Evolutionary conservation across 2,113 vertebrate genomes (phyloP), one percentile per base, ranked within the genome.

Genomic region (Periophthalmodon schlosseri): DNA sequence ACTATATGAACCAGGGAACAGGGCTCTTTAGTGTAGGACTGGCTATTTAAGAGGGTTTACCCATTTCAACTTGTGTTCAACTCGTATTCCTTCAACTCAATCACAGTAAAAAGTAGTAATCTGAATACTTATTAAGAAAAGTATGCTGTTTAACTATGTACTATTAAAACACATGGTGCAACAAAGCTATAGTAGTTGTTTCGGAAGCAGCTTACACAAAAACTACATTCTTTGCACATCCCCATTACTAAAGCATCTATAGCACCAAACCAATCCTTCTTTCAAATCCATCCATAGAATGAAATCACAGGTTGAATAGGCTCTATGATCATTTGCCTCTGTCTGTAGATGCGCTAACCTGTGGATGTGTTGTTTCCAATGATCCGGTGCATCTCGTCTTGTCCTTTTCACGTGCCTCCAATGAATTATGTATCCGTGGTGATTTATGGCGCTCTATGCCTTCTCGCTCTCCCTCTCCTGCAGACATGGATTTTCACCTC

Each of bases 391-490:
- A 93, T 91, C 90, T 92, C 81, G 90, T 93, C 91, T 93, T 91
- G 91, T 94, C 91, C 90, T 93, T 93, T 93, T 90, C 92, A 84
- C 90, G 84, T 78, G 89, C 82, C 87, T 84, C 85, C 90, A 91
- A 94, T 94, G 93, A 94, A 94, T 94, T 93, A 94, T 94, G 93
- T 94, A 94, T 94, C 91, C 69, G 86, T 85, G 9, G 87, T 94
- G 93, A 94, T 94, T 94, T 94, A 94, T 94, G 91, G 92, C 78
- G 83, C 84, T 87, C 86, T 90, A 88, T 90, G 88, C 86, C 57
- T 89, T 87, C 90, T 88, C 86, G 78, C 72, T 86, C 84, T 86
- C 75, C 79, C 83, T 88, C 85, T 86, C 84, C 82, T 72, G 90
- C 91, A 86, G 74, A 69, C 86, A 92, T 88, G 88, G 89, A 92